A percentile compares a stretch with the other conserved stretches of the same genome.
These are phyloP conservation scores for Chironomus riparius DNA, from an alignment of 2,888 invertebrate species.

Conservation along the genomic window DNA sequence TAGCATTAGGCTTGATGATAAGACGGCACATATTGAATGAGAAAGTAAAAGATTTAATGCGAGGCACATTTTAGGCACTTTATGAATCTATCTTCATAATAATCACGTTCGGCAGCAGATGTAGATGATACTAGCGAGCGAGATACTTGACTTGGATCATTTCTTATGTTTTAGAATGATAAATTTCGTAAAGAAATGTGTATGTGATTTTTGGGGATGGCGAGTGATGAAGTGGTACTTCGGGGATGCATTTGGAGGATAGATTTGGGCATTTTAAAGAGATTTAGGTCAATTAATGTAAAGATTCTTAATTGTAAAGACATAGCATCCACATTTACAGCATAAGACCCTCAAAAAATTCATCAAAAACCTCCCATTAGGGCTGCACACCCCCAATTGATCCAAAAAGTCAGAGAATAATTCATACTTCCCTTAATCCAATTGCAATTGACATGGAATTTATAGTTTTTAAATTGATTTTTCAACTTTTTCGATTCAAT, in stretches of 20 bases:
- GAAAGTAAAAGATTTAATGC: not conserved
- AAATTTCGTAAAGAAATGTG: slow-evolving; percentile 3
- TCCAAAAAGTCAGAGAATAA: not conserved
- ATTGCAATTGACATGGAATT: slow-evolving; percentile 14
- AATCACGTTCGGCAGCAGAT: slow-evolving; percentile 16
- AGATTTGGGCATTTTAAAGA: not conserved
- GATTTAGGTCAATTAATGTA: no score
- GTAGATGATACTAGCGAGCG: not conserved
- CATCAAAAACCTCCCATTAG: no score
- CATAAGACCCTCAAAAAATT: no score
- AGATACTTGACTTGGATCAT: no score
- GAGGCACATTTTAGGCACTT: slow-evolving; percentile 3
- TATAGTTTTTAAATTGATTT: slow-evolving; percentile 25
- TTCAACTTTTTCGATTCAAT: not conserved
- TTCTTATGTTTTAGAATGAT: not conserved
- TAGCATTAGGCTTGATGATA: no score
- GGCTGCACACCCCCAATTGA: not conserved
- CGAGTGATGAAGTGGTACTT: not conserved
- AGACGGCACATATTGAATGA: not conserved
- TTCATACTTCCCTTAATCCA: not conserved
- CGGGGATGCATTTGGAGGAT: not conserved
- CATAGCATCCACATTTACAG: no score
- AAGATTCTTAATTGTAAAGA: no score
- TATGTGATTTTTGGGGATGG: no score
- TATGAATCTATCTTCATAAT: slow-evolving; percentile 22